Percentiles rank a stretch among this genome's conserved stretches.
These are phyloP conservation scores for Portevinia maculata DNA, from an alignment of 2,888 invertebrate genomes.

Conservation along the genomic window DNA sequence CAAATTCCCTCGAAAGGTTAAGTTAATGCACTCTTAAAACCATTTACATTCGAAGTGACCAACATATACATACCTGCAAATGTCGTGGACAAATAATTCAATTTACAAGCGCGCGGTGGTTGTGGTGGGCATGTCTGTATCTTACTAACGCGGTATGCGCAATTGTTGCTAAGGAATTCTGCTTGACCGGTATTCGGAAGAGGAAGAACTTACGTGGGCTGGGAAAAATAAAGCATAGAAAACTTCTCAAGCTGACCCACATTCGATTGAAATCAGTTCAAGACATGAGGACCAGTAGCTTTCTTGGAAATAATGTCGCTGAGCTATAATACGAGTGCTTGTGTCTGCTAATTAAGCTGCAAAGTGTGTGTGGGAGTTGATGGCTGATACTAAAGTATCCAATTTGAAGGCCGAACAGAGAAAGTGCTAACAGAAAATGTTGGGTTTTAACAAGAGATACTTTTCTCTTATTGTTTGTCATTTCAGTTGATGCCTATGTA, in stretches of 20 bases:
- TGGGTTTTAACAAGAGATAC: conserved; percentile 25
- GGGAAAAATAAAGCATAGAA: conserved; percentile 22
- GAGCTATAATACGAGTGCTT: too few species aligned
- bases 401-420: conserved; percentile 40
- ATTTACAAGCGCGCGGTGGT: conserved; percentile 6
- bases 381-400: conserved; percentile 24
- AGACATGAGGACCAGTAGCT: conserved; percentile 33
- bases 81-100: conserved; percentile 15
- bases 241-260: conserved; percentile 40
- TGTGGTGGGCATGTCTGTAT: too few species aligned
- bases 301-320: neutral
- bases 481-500: conserved; percentile 29
- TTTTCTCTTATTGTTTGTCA: conserved; percentile 31
- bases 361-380: conserved; percentile 19
- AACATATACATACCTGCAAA: conserved; percentile 3
- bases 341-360: conserved; percentile 28
- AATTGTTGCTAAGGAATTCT: conserved; percentile 31
- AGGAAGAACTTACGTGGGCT: conserved; percentile 20
- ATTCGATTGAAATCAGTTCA: conserved; percentile 32
- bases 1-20: conserved; percentile 31
- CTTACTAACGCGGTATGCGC: conserved; percentile 8
- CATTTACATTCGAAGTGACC: conserved; percentile 35
- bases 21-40: conserved; percentile 63
- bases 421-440: conserved; percentile 35
- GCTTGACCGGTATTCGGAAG: conserved; percentile 8